Evolutionary conservation across 2,888 invertebrate genomes (phyloP), one percentile per base, ranked within the genome.

Genomic region (Habroteleia sp.): DNA sequence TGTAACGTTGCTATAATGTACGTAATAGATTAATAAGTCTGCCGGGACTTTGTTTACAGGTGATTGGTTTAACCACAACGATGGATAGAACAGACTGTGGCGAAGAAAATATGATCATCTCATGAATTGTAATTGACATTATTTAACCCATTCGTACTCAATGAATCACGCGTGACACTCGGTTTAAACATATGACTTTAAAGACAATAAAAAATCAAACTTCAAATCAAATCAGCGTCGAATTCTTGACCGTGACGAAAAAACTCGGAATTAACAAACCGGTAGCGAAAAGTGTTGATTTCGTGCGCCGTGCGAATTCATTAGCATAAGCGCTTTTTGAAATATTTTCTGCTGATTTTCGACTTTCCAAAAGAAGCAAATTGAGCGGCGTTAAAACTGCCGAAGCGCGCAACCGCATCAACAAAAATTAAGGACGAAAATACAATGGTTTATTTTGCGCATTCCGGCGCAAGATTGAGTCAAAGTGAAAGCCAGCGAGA

Each of bases 1-100:
- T 27, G 27, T 7, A 1, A 7, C 27, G 7, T 31, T 8, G 46
- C 31, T 31, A 33, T 33, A 54, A 39, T 5, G n/a, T n/a, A n/a
- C n/a, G 27, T 23, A 11, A 13, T 42, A 42, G 33, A 44, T 25
- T 33, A 60, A 46, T 60, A 46, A 46, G 46, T 46, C 46, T 5
- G 20, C 29, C 11, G 17, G 13, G 29, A 41, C 50, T 50, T 63
- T 50, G 41, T 63, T 63, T 50, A 63, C 41, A 63, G 50, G 41
- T 63, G 62, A 63, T 63, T 50, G 50, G 41, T 63, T 63, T 41
- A 63, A 63, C 62, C 62, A 13, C 50, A 63, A 31, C 39, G 48
- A 41, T 41, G 41, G 8, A 48, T n/a, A 11, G 62, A 50, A 11
- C 37, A 11, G 60, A 50, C 62, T 41, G 14, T 23, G 50, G 41